phyloP scores from a whole-genome alignment of 2,888 invertebrate species.

The Craniophora ligustri region DNA sequence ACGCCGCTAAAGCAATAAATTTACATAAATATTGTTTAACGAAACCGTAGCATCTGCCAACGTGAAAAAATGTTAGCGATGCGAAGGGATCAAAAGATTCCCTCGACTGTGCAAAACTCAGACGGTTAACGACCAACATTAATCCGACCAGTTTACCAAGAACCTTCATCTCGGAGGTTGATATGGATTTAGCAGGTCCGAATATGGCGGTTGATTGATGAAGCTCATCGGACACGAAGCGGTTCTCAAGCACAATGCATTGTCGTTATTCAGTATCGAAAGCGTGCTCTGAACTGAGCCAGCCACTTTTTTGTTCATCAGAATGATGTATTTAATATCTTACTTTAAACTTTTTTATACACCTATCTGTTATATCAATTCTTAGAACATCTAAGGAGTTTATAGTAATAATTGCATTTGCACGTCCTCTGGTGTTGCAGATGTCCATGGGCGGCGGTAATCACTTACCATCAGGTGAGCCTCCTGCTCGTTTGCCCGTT shows the following conservation, averaged over 20 bases:
- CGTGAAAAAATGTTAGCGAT: constrained; percentile 52
- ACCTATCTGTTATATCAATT: too few species aligned
- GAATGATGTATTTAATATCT: constrained; percentile 33
- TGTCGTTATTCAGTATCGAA: constrained; percentile 62
- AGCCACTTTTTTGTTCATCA: constrained; percentile 52
- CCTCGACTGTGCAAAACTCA: constrained; percentile 69
- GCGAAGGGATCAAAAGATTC: constrained; percentile 72
- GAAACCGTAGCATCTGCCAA: constrained; percentile 17
- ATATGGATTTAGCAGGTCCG: constrained; percentile 29
- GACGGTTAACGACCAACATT: constrained; percentile 63
- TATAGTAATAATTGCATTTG: background rate
- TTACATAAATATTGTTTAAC: constrained; percentile 15
- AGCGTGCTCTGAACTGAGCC: constrained; percentile 35
- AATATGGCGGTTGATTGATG: constrained; percentile 44
- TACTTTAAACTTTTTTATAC: constrained; percentile 17
- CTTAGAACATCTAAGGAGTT: background rate
- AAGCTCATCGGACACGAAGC: constrained; percentile 72
- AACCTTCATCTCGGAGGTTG: constrained; percentile 28
- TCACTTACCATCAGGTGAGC: too few species aligned
- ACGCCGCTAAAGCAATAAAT: background rate
- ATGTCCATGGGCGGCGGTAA: too few species aligned
- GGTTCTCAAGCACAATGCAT: constrained; percentile 70
- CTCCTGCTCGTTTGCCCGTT: too few species aligned
- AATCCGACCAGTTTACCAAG: constrained; percentile 57
- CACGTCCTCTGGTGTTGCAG: too few species aligned